phyloP scores from a whole-genome alignment of 2,888 invertebrate genomes.

The Synergus itoensis region DNA sequence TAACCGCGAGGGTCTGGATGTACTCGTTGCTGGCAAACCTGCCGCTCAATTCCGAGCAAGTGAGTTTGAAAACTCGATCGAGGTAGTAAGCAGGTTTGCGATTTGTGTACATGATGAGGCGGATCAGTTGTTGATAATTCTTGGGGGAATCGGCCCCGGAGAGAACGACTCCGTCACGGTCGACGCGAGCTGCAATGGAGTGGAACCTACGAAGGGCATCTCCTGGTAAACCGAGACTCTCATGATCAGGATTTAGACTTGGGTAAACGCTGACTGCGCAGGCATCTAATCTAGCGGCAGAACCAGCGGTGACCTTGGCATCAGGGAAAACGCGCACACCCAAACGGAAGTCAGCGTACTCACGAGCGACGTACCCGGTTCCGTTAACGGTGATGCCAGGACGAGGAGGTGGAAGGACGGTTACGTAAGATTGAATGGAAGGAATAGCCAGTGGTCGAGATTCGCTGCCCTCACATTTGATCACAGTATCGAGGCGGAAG shows the following conservation, averaged over 20 bases:
- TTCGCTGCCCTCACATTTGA: slow-evolving; percentile 86
- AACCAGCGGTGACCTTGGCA: slow-evolving; percentile 85
- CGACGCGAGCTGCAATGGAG: slow-evolving; percentile 89
- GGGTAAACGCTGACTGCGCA: slow-evolving; percentile 97
- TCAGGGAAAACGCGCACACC: slow-evolving; percentile 95
- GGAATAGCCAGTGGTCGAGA: slow-evolving; percentile 87
- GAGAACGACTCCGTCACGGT: slow-evolving; percentile 92
- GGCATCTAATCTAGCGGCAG: slow-evolving; percentile 87
- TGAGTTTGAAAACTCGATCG: slow-evolving; percentile 96
- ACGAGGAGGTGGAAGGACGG: slow-evolving; percentile 91
- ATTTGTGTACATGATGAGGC: slow-evolving; percentile 95
- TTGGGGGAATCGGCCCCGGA: slow-evolving; percentile 88
- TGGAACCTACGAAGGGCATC: slow-evolving; percentile 84
- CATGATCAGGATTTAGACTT: slow-evolving; percentile 96
- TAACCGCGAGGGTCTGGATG: slow-evolving; percentile 93
- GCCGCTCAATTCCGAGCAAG: slow-evolving; percentile 94
- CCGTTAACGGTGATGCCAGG: slow-evolving; percentile 92
- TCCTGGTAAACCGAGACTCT: slow-evolving; percentile 90
- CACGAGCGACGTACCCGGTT: slow-evolving; percentile 88
- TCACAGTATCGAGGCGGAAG: slow-evolving; percentile 88
- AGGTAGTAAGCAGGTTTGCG: slow-evolving; percentile 97
- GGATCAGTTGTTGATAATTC: slow-evolving; percentile 88
- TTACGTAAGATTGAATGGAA: slow-evolving; percentile 90
- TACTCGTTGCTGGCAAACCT: slow-evolving; percentile 97
- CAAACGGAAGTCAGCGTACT: slow-evolving; percentile 90